Percentiles rank a stretch among this genome's conserved stretches.
Evolutionary conservation across 2,113 vertebrate genomes (phyloP).

Genomic region (Talpa occidentalis): DNA sequence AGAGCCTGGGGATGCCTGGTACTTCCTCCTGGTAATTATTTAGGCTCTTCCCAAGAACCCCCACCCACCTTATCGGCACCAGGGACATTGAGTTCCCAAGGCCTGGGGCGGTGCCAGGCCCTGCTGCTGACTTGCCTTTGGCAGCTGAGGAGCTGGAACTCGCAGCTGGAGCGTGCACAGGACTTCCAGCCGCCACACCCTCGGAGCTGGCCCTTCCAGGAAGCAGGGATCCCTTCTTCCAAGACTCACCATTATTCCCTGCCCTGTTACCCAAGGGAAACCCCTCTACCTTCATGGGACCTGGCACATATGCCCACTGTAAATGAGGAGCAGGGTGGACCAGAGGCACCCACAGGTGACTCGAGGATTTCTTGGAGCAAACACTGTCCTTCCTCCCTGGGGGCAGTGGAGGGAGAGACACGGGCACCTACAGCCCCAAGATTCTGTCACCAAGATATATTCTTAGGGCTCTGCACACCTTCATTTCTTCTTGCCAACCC

Average conservation of each 20-base stretch:
- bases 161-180: neutral
- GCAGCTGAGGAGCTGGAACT: neutral
- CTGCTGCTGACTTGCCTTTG: neutral
- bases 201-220: neutral
- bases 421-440: neutral
- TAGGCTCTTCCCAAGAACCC: neutral
- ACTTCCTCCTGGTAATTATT: neutral
- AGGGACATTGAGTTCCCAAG: neutral
- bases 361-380: neutral
- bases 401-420: no score
- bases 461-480: neutral
- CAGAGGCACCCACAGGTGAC: neutral
- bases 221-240: neutral
- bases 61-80: neutral
- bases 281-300: fast-evolving
- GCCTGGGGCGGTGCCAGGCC: neutral
- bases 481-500: neutral
- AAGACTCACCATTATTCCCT: neutral
- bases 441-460: neutral
- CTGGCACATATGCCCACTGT: no score
- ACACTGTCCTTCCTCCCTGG: neutral
- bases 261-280: neutral
- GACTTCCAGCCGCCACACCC: neutral
- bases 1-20: neutral
- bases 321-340: neutral